phyloP scores from a whole-genome alignment of 2,797 vertebrate genomes.

The Prionace glauca region DNA sequence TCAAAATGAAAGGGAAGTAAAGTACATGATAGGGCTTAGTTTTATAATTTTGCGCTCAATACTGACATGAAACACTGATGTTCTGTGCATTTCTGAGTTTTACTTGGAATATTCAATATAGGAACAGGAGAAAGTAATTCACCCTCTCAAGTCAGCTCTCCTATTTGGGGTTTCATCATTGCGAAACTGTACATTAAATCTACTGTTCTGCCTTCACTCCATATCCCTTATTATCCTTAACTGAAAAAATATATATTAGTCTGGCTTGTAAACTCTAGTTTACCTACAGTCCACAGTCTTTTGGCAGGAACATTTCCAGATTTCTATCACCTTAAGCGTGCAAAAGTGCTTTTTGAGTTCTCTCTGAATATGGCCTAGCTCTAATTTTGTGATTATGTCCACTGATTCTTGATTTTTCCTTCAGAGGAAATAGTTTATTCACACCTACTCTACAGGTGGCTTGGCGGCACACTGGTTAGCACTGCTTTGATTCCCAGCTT shows the following conservation, averaged over 20 bases:
- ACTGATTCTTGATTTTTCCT: background rate
- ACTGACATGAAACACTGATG: background rate
- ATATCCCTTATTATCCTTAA: background rate
- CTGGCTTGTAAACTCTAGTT: background rate
- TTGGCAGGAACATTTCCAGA: background rate
- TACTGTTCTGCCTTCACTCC: background rate
- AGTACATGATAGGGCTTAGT: background rate
- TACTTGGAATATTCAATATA: background rate
- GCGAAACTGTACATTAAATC: background rate
- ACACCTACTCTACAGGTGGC: background rate
- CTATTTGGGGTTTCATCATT: background rate
- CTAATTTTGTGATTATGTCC: background rate
- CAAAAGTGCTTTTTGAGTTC: background rate
- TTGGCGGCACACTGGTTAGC: too few relatives aligned
- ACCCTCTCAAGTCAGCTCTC: background rate
- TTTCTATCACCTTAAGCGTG: background rate
- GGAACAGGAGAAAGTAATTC: background rate
- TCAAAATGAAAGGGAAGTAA: background rate
- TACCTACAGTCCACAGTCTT: background rate
- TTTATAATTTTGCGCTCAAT: background rate
- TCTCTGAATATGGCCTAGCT: background rate
- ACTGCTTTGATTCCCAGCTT: too few relatives aligned
- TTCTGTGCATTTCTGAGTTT: background rate
- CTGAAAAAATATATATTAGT: background rate
- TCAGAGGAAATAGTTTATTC: background rate